Evolutionary conservation across 2,888 invertebrate species (phyloP), one percentile per base, ranked within the genome.

Genomic region (Hanleya hanleyi): DNA sequence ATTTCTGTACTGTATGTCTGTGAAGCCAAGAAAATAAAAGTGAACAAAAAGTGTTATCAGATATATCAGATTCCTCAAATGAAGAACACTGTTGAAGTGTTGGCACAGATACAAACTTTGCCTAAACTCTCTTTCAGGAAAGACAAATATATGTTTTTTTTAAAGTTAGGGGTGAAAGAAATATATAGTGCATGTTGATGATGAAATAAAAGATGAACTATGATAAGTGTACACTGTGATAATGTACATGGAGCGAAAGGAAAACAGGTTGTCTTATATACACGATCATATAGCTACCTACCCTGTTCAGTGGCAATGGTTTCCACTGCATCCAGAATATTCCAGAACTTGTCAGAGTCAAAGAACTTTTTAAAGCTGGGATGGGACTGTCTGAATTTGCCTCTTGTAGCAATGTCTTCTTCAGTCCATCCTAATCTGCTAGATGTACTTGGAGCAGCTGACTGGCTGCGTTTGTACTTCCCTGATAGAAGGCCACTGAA

Each of bases 401-500:
- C 37, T 38, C 38, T 4, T 1, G 33, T 3, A 5, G 32, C 35
- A 33, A 26, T 2, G 9, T 57, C 57, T 57, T 57, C 57, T 29
- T 15, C 47, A 0, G 69, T 12, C 41, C 65, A 67, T 2, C 62
- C 71, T 6, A 71, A 26, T 0, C 74, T 47, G 29, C 26, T 29
- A 9, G 47, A 35, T 22, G 57, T 26, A 22, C 22, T 4, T 37
- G 35, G 74, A 15, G 73, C 69, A 15, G 26, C 29, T 2, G 77
- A 73, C 26, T 26, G 41, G 6, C 61, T 33, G 22, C 70, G 65
- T 29, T 50, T 69, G 35, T 70, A 64, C 66, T 78, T 78, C n/a
- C 78, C 78, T 29, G 70, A 70, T 32, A 77, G 69, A 4, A 76
- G 36, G 32, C 77, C 77, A 7, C 79, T 77, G 69, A 6, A 35